Base-by-base conservation (phyloP, 2,888 invertebrate species). In the Chrysodeixis includens region DNA sequence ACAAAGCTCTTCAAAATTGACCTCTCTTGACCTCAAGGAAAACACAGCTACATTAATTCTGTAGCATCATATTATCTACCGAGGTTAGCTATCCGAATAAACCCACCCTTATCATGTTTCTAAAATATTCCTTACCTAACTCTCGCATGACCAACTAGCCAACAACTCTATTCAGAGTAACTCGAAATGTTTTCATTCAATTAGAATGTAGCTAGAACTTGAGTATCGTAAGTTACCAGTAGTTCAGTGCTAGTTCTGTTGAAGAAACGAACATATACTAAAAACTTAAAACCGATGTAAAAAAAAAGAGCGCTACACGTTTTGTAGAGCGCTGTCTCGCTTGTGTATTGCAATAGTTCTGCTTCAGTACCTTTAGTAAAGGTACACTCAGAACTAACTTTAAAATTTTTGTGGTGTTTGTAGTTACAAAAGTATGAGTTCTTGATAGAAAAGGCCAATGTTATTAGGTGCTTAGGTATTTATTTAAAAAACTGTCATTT, bases 111-210 rank as follows among this genome's bases (percentile, higher is more conserved):
- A n/a, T 35, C 3, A 35, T 14, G 35, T 35, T 35, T 14, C 35
- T 35, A 35, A 35, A 14, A 35, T 5, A 14, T 35, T 35, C 35
- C 3, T 35, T 5, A 14, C 35, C 14, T 4, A 35, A 35, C 35
- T 30, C 30, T 35, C n/a, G n/a, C 35, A 35, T 12, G 35, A 5
- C 35, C 35, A 35, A 35, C 35, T 35, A 35, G 35, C 35, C 35
- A 22, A 51, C 22, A 51, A 46, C 46, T 18, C n/a, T 18, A 9
- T 46, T 46, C 66, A 26, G 22, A 60, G 67, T 72, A 59, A 65
- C 51, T 63, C 40, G 44, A 61, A 74, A 75, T 77, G 69, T 77
- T 75, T 77, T 77, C 75, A 66, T 75, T 74, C 69, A 77, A 75
- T 77, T 75, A 77, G 49, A 56, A 59, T 66, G 75, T 63, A n/a